Evolutionary conservation across 2,888 invertebrate species (phyloP).

Genomic region (Trichopria drosophilae): DNA sequence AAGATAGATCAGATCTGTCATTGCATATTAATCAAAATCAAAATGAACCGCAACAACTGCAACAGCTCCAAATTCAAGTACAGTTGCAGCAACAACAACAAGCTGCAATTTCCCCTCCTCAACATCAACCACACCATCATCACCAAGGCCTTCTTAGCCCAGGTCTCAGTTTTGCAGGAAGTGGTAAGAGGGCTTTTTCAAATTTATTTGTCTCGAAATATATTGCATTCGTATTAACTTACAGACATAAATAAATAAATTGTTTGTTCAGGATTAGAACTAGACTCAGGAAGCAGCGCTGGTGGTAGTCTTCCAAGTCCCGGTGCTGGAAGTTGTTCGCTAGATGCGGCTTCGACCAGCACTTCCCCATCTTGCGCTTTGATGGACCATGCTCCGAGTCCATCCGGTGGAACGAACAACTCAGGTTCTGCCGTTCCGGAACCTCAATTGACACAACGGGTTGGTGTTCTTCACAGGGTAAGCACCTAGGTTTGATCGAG

Average conservation of each 20-base stretch:
- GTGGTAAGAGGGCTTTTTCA: conserved; percentile 48
- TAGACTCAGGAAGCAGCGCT: conserved; percentile 75
- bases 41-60: conserved; percentile 66
- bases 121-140: conserved; percentile 46
- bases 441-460: conserved; percentile 62
- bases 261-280: conserved; percentile 60
- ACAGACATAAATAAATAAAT: too few species aligned
- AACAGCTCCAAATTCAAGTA: conserved; percentile 71
- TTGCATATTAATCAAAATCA: conserved; percentile 64
- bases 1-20: conserved; percentile 66
- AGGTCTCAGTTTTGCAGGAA: conserved; percentile 68
- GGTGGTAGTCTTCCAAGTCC: conserved; percentile 79
- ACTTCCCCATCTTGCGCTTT: conserved; percentile 54
- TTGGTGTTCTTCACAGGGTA: conserved; percentile 83
- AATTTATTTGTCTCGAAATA: not conserved
- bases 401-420: conserved; percentile 61
- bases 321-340: conserved; percentile 71
- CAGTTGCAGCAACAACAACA: conserved; percentile 69
- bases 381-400: conserved; percentile 57
- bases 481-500: conserved; percentile 65
- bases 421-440: conserved; percentile 65
- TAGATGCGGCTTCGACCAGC: conserved; percentile 64
- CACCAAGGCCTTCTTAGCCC: conserved; percentile 61
- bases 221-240: too few species aligned
- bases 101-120: conserved; percentile 46